Evolutionary conservation across 2,113 vertebrate genomes (phyloP).

Genomic region (Pachyramphus minor): DNA sequence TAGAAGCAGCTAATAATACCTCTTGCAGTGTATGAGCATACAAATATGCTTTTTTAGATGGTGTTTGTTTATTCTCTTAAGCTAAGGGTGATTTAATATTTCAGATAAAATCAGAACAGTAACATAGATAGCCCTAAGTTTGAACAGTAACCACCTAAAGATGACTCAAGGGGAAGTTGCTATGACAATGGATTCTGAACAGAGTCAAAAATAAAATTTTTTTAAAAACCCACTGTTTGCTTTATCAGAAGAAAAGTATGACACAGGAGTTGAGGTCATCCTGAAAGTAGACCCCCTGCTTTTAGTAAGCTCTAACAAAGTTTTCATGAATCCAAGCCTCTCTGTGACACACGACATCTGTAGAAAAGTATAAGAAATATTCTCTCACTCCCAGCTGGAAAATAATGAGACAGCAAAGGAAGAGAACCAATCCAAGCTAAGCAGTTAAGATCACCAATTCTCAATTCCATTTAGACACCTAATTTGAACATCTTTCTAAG

Average conservation of each 20-base stretch:
- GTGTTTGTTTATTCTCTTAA: not conserved
- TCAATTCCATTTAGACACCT: not conserved
- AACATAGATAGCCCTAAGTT: not conserved
- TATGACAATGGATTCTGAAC: slow-evolving; percentile 15
- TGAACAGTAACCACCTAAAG: not conserved
- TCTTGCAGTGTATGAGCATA: not conserved
- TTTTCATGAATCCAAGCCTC: not conserved
- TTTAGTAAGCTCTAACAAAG: not conserved
- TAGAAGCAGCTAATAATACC: not conserved
- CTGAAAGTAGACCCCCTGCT: not conserved
- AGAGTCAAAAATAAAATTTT: not conserved
- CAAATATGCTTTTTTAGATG: not conserved
- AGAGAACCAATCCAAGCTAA: not conserved
- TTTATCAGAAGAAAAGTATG: not conserved
- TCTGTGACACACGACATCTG: not conserved
- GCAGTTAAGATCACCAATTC: not conserved
- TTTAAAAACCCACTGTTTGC: not conserved
- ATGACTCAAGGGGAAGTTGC: not conserved
- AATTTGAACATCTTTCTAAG: not conserved
- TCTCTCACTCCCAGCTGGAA: not conserved
- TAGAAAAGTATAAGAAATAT: not conserved
- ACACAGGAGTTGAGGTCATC: not conserved
- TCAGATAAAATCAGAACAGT: not conserved
- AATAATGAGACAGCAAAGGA: not conserved
- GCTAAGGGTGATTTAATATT: not conserved